These are phyloP conservation scores for Bactericera cockerelli DNA, from an alignment of 1,140 invertebrate species.

Conservation along the genomic window DNA sequence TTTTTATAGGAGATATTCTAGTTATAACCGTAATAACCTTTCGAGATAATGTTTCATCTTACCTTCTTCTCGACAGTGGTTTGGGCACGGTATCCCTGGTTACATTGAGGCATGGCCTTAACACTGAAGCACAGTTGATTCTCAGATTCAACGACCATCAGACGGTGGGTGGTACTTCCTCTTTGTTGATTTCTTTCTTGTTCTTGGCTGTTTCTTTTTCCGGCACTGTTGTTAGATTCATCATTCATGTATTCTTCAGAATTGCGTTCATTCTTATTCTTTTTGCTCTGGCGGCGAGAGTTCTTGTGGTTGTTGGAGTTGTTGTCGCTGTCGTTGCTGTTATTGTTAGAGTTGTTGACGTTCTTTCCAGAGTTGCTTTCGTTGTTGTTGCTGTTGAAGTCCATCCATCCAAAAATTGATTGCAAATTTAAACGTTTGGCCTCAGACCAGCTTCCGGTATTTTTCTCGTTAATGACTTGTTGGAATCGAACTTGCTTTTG, in stretches of 20 bases:
- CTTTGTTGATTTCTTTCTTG: not conserved
- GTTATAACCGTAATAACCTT: too few species aligned
- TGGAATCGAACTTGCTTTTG: not conserved
- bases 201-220: conserved; percentile 23
- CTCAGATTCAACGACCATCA: not conserved
- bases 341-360: not conserved
- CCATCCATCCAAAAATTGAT: not conserved
- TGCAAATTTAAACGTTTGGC: not conserved
- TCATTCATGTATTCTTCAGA: too few species aligned
- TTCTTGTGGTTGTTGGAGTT: not conserved
- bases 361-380: conserved; percentile 13
- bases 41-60: too few species aligned
- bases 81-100: conserved; percentile 6
- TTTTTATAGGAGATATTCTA: too few species aligned
- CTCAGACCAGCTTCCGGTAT: conserved; percentile 21
- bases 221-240: too few species aligned
- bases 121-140: conserved; percentile 3
- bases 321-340: too few species aligned
- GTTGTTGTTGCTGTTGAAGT: conserved; percentile 16
- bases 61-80: not conserved
- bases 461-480: conserved; percentile 30
- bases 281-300: conserved; percentile 16
- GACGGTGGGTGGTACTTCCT: conserved; percentile 1
- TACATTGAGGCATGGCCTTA: not conserved
- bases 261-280: too few species aligned